Evolutionary conservation across 2,888 invertebrate species (phyloP), one percentile per base, ranked within the genome.

Genomic region (Anticlea derivata): DNA sequence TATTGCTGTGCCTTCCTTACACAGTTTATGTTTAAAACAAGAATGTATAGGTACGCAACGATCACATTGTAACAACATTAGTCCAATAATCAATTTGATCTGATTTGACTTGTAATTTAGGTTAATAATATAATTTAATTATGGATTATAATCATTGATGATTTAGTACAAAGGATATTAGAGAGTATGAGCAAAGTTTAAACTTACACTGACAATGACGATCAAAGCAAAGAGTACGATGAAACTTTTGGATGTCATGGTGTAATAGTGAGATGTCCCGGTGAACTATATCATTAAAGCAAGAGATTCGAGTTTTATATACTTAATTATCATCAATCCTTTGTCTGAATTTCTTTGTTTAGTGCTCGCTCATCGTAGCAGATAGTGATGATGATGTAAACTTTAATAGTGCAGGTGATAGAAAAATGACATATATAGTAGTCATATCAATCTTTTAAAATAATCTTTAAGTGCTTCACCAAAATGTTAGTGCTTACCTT

Each of bases 151-250:
- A n/a, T n/a, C n/a, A n/a, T n/a, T 17, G 17, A 17, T 17, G 17
- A 17, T 17, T 17, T n/a, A n/a, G n/a, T n/a, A n/a, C n/a, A n/a
- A n/a, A n/a, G n/a, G n/a, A n/a, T n/a, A n/a, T n/a, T n/a, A n/a
- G n/a, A 17, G 4, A 17, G 17, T 17, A 17, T 3, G 4, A 17
- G 17, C 17, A 4, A 17, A 17, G 17, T 17, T 17, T 7, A 43
- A 54, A 72, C 73, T 71, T 61, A 74, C 73, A 59, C 66, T 60
- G 33, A 68, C 44, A 33, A 56, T 49, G 27, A 55, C 49, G 30
- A 64, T 41, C 8, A 65, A 31, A 35, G 52, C 47, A 10, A 70
- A 58, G 40, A 73, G 37, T 43, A 68, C 30, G 22, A 75, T 50
- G 13, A 61, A 60, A 41, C 54, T 63, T 35, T 60, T 55, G 8